Evolutionary conservation across 2,797 vertebrate genomes (phyloP).

Genomic region (Zonotrichia albicollis): DNA sequence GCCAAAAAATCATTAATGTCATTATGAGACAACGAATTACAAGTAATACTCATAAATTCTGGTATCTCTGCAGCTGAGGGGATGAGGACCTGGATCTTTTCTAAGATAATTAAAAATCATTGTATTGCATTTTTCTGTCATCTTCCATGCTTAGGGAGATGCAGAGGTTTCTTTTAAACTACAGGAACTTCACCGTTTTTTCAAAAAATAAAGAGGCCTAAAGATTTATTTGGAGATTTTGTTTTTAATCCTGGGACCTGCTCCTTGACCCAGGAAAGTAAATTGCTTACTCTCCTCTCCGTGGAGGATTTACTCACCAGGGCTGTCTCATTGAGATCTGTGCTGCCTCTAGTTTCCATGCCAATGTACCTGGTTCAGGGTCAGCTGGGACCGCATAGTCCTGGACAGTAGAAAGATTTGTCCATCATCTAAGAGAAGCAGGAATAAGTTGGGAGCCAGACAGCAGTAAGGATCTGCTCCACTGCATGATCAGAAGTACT

Average conservation of each 20-base stretch:
- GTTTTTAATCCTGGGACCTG: background rate
- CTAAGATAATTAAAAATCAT: background rate
- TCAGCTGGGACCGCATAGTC: background rate
- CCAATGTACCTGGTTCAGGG: background rate
- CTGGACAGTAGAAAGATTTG: background rate
- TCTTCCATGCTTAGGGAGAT: background rate
- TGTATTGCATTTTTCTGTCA: background rate
- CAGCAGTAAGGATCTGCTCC: background rate
- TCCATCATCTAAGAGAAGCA: background rate
- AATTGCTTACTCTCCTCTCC: background rate
- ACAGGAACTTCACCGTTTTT: background rate
- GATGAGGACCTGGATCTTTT: background rate
- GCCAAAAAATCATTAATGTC: background rate
- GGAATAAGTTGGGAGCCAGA: background rate
- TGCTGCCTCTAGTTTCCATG: background rate
- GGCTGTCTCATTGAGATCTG: background rate
- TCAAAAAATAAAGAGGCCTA: background rate
- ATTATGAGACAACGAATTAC: background rate
- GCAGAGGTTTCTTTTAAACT: background rate
- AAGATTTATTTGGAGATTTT: background rate
- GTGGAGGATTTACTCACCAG: background rate
- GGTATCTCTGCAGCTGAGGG: background rate
- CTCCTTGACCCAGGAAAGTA: background rate
- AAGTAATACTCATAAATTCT: background rate
- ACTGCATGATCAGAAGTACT: background rate